phyloP scores from a whole-genome alignment of 2,113 vertebrate genomes.

The Gorsachius goisagi region DNA sequence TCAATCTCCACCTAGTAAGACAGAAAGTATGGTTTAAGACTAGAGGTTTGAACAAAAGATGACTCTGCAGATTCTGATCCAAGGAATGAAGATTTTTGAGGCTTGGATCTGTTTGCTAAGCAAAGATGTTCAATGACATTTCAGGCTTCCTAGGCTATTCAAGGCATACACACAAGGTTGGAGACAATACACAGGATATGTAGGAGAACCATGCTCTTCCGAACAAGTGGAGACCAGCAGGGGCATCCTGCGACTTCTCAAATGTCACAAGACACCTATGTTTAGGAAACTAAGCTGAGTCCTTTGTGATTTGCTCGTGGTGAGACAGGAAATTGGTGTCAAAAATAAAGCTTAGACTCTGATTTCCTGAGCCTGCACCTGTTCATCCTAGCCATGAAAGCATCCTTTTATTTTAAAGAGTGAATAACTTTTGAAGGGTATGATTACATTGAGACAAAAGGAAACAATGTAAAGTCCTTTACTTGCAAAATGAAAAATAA shows the following conservation, averaged over 20 bases:
- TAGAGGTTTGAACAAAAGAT: neutral
- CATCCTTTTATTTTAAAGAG: neutral
- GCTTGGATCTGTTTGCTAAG: neutral
- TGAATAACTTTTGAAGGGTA: neutral
- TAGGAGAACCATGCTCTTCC: neutral
- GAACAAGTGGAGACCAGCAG: neutral
- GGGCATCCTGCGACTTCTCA: neutral
- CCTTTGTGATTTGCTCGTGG: neutral
- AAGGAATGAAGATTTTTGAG: neutral
- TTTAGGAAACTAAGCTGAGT: neutral
- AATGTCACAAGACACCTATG: neutral
- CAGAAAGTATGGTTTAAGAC: neutral
- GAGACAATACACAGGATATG: neutral
- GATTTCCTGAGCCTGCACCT: constrained; percentile 3
- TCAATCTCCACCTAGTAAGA: neutral
- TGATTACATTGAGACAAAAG: neutral
- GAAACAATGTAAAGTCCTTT: neutral
- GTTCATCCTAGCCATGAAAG: neutral
- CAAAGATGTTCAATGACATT: neutral
- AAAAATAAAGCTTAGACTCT: neutral
- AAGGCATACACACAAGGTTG: neutral
- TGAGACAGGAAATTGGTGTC: constrained; percentile 7
- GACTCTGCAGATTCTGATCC: neutral
- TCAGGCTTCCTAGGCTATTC: neutral
- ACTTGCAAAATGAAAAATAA: neutral